A percentile compares a stretch with the other conserved stretches of the same genome.
Evolutionary conservation across 2,797 vertebrate species (phyloP).

Genomic region (Myripristis murdjan): DNA sequence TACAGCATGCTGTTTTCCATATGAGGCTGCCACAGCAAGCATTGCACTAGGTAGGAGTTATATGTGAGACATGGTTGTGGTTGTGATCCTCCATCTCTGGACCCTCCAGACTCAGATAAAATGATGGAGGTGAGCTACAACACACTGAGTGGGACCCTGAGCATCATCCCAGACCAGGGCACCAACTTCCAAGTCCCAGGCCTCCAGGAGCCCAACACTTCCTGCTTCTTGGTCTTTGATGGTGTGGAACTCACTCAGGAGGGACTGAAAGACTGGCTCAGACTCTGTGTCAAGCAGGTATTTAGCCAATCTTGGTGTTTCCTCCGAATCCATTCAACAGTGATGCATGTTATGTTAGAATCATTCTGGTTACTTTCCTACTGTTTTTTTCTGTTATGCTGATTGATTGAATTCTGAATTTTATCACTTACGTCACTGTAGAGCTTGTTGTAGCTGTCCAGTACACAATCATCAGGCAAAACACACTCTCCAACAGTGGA

Average conservation of each 20-base stretch:
- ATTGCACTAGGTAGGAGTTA: conserved; percentile 45
- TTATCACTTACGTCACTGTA: too few relatives aligned
- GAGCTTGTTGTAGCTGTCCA: too few relatives aligned
- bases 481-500: too few relatives aligned
- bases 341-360: neutral
- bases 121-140: conserved; percentile 91
- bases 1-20: conserved; percentile 58
- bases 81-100: conserved; percentile 48
- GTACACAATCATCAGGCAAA: too few relatives aligned
- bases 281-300: conserved; percentile 94
- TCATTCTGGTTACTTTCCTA: too few relatives aligned
- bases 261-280: conserved; percentile 93
- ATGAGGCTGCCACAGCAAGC: conserved; percentile 51
- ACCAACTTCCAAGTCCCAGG: conserved; percentile 70
- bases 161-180: conserved; percentile 82
- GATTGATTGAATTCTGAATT: too few relatives aligned
- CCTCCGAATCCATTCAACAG: too few relatives aligned
- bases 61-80: conserved; percentile 35
- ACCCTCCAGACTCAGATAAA: conserved; percentile 89
- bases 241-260: conserved; percentile 93
- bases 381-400: too few relatives aligned
- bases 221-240: conserved; percentile 91
- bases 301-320: neutral
- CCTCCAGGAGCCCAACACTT: conserved; percentile 48
- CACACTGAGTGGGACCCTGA: conserved; percentile 88